phyloP scores from a whole-genome alignment of 1,140 invertebrate genomes.

The Drosophila nebulosa region DNA sequence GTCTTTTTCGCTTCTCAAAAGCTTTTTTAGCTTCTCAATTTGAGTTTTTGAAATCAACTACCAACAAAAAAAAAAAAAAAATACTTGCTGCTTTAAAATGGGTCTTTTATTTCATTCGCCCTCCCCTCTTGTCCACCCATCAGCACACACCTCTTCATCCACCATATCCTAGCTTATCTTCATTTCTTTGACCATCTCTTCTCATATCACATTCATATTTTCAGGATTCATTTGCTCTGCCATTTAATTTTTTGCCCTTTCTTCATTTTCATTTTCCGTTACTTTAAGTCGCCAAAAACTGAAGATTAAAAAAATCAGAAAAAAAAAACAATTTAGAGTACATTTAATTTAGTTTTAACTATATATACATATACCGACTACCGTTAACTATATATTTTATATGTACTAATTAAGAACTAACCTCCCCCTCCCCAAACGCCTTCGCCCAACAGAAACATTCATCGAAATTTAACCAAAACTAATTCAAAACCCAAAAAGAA shows the following conservation, averaged over 20 bases:
- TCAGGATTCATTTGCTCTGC: constrained; percentile 58
- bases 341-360: not conserved
- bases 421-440: not conserved
- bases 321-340: not conserved
- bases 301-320: constrained; percentile 8
- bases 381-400: not conserved
- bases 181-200: not conserved
- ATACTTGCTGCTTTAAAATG: constrained; percentile 68
- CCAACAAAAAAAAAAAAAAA: constrained; percentile 8
- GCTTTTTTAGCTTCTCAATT: constrained; percentile 57
- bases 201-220: not conserved
- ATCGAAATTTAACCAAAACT: not conserved
- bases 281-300: constrained; percentile 61
- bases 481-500: not conserved
- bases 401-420: not conserved
- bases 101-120: constrained; percentile 55
- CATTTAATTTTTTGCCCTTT: constrained; percentile 55
- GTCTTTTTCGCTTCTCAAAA: constrained; percentile 34
- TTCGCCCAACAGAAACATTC: not conserved
- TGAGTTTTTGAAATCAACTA: constrained; percentile 13
- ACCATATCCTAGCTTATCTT: not conserved
- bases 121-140: not conserved
- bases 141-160: not conserved
- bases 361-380: not conserved
- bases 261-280: constrained; percentile 34